Percentiles rank a stretch among this genome's conserved stretches.
Conservation (phyloP, 23 tunicate genomes). For the Diplosoma virens region DNA sequence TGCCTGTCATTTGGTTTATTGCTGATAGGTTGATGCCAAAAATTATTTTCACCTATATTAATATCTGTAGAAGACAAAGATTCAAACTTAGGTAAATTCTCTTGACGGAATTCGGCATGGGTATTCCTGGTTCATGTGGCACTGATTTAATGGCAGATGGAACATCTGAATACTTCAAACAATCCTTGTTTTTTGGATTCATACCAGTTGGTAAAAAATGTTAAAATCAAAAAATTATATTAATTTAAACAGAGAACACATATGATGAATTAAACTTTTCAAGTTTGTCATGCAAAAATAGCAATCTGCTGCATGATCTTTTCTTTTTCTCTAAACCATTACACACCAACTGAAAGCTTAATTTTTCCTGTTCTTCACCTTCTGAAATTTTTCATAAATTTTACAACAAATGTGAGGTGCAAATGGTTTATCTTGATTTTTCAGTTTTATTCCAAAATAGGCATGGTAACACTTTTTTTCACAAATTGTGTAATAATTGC, state of each 20-base stretch:
- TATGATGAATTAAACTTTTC: not conserved
- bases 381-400: not conserved
- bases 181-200: not conserved
- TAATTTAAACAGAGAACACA: not conserved
- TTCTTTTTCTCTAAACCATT: not conserved
- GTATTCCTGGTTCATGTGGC: not conserved
- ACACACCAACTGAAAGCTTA: slow-evolving; percentile 4
- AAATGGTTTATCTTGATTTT: not conserved
- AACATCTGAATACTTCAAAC: not conserved
- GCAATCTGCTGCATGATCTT: slow-evolving; percentile 3
- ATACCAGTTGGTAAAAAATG: not conserved
- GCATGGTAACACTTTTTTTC: slow-evolving; percentile 6
- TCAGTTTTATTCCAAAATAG: not conserved
- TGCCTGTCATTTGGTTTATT: not conserved
- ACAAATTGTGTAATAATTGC: slow-evolving; percentile 7
- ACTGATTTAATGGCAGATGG: slow-evolving; percentile 7
- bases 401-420: slow-evolving; percentile 1
- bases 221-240: not conserved
- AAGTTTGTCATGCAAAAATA: slow-evolving; percentile 13
- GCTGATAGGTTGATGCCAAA: not conserved
- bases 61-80: not conserved
- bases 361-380: not conserved
- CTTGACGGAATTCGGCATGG: slow-evolving; percentile 4
- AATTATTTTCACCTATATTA: not conserved
- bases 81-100: not conserved